These are phyloP conservation scores for Aegithalos caudatus DNA, from an alignment of 2,113 vertebrate genomes.

Conservation along the genomic window DNA sequence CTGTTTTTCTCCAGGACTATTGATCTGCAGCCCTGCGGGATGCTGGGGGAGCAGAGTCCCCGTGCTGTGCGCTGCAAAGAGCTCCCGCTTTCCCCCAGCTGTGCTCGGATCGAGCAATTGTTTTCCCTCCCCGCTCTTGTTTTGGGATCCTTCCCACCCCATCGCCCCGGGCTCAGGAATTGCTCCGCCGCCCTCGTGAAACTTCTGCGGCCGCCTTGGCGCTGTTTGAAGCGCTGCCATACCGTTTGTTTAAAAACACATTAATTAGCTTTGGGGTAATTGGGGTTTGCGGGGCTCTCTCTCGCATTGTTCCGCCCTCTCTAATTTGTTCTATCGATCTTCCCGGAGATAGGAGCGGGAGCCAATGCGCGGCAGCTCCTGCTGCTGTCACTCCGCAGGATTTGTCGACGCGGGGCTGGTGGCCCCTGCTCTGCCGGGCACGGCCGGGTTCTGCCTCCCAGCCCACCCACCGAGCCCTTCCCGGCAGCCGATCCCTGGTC, in stretches of 20 bases:
- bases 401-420: neutral
- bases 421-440: neutral
- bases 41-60: neutral
- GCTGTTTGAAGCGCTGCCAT: conserved; percentile 5
- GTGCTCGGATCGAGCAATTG: neutral
- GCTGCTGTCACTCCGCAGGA: neutral
- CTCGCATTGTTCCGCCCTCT: neutral
- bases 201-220: neutral
- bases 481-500: too few relatives aligned
- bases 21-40: conserved; percentile 15
- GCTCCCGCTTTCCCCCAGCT: neutral
- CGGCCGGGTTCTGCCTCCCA: neutral
- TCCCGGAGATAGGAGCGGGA: neutral
- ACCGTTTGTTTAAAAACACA: conserved; percentile 37
- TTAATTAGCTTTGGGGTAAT: conserved; percentile 30
- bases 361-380: neutral
- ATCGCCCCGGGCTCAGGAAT: neutral
- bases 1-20: neutral
- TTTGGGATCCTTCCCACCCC: conserved; percentile 8
- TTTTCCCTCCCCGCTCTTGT: neutral
- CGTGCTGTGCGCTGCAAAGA: neutral
- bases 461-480: neutral
- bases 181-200: neutral
- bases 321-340: conserved; percentile 49
- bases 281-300: conserved; percentile 32